Base-by-base conservation (phyloP, 2,888 invertebrate genomes). In the Geophilus truncorum region DNA sequence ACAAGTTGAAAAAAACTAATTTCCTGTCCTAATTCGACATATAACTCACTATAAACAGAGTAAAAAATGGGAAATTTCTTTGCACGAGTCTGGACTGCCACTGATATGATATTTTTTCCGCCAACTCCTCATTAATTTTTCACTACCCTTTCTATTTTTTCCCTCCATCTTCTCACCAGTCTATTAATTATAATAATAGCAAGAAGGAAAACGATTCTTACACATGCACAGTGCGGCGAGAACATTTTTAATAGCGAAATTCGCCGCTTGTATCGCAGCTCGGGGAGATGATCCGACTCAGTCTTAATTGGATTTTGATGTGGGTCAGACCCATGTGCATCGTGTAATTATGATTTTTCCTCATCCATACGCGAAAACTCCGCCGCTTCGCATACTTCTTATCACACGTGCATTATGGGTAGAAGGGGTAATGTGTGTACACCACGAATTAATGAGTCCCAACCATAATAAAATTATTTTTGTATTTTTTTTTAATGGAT, bases 261-360 rank as follows among this genome's bases (percentile, higher is more conserved):
- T 62, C 57, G 57, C 23, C 23, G 57, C 57, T 62, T 62, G 57
- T 62, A 62, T 62, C 57, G 21, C 57, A 23, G 28, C 28, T 70
- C 28, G 70, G 25, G 25, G 70, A 70, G 70, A 70, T 70, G 70
- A 70, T 70, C 70, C 70, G 25, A 70, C 70, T 70, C 25, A 70
- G 70, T 70, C 70, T 70, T 70, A 70, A 70, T 70, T 70, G 70
- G 70, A 70, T 70, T 70, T 70, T 70, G 70, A 70, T 70, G 70
- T 70, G 70, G 70, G 70, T 70, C 70, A 70, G 70, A 28, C 70
- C 70, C 70, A 25, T 70, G 70, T 70, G 70, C 70, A 70, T 70
- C 70, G 70, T 70, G 70, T 70, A 70, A 70, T 70, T 70, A 70
- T 28, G 28, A 70, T 70, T 70, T 70, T 70, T 28, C 5, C 70